phyloP scores from a whole-genome alignment of 1,140 invertebrate genomes.

The Pteromalus puparum region DNA sequence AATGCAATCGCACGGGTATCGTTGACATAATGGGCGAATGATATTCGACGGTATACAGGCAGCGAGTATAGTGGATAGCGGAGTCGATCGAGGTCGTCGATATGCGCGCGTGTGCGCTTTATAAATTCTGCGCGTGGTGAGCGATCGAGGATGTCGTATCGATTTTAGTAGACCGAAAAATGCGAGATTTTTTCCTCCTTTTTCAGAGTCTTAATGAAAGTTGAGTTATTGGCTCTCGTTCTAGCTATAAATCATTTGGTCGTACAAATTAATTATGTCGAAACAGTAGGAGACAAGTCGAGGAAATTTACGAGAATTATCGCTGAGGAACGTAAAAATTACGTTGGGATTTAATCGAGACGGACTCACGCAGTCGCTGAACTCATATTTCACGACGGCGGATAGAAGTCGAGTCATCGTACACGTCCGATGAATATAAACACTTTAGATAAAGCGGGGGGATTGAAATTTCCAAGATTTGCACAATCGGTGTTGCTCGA shows the following conservation, averaged over 20 bases:
- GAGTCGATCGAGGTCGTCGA: constrained; percentile 59
- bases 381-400: constrained; percentile 23
- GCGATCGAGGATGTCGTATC: not conserved
- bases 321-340: not conserved
- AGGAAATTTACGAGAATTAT: not conserved
- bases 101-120: constrained; percentile 30
- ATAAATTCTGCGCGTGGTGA: constrained; percentile 33
- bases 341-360: not conserved
- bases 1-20: constrained; percentile 41
- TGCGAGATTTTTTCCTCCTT: not conserved
- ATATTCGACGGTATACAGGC: constrained; percentile 23
- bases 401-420: not conserved
- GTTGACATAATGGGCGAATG: constrained; percentile 61
- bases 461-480: constrained; percentile 40
- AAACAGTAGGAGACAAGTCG: not conserved
- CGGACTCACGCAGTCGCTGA: not conserved
- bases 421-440: not conserved
- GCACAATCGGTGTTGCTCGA: not conserved
- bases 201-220: not conserved
- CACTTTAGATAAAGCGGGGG: constrained; percentile 1
- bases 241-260: not conserved
- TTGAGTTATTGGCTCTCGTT: not conserved
- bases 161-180: not conserved
- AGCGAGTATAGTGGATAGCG: constrained; percentile 11
- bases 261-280: no score